phyloP scores from a whole-genome alignment of 1,140 invertebrate genomes.

The Plodia interpunctella region DNA sequence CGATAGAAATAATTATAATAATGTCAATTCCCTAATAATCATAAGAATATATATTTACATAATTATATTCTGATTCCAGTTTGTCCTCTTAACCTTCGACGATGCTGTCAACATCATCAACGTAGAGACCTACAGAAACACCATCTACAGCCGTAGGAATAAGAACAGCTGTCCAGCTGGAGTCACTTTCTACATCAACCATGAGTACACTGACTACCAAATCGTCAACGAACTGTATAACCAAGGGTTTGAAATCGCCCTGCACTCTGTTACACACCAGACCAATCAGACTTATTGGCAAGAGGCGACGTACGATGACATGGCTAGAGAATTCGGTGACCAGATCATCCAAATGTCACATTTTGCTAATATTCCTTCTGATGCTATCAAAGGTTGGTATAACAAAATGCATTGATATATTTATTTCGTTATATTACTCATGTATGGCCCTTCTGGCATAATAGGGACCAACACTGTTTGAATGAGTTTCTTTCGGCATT shows the following conservation, averaged over 20 bases:
- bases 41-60: too few relatives aligned
- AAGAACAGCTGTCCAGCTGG: conserved; percentile 81
- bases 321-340: conserved; percentile 78
- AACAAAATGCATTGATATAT: conserved; percentile 52
- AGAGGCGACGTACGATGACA: conserved; percentile 54
- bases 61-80: conserved; percentile 6
- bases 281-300: conserved; percentile 74
- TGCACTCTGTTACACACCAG: conserved; percentile 79
- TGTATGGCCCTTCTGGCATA: too few relatives aligned
- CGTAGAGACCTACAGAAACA: conserved; percentile 79
- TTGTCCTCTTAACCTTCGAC: conserved; percentile 82
- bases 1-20: too few relatives aligned
- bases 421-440: not conserved
- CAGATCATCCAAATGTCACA: conserved; percentile 73
- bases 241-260: conserved; percentile 83
- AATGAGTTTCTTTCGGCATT: too few relatives aligned
- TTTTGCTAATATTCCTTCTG: conserved; percentile 78
- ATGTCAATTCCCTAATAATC: too few relatives aligned
- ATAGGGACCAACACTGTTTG: too few relatives aligned
- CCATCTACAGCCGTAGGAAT: conserved; percentile 78
- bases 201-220: conserved; percentile 84
- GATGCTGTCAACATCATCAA: conserved; percentile 83
- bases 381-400: conserved; percentile 66
- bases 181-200: conserved; percentile 82
- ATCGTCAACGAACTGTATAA: conserved; percentile 81